A percentile compares a stretch with the other conserved stretches of the same genome.
These are phyloP conservation scores for Clarias platycephalus DNA, from an alignment of 2,797 vertebrate genomes.

Conservation along the genomic window DNA sequence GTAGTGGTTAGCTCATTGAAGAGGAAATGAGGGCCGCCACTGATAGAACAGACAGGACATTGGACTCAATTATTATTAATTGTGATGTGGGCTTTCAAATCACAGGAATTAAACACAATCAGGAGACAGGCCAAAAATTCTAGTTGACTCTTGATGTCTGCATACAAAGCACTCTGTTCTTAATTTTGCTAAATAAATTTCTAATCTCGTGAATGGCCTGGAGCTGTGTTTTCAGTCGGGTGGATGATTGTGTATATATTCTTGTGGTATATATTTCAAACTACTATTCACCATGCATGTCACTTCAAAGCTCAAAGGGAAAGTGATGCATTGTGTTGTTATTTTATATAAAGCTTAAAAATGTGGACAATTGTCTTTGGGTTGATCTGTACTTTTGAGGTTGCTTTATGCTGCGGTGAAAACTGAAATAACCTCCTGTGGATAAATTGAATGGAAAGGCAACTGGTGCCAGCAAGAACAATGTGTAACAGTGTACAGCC, in stretches of 20 bases:
- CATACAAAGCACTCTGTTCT: constrained; percentile 35
- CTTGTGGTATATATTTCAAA: constrained; percentile 44
- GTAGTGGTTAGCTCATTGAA: constrained; percentile 58
- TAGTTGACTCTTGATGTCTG: constrained; percentile 38
- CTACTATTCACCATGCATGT: constrained; percentile 32
- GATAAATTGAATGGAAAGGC: constrained; percentile 27
- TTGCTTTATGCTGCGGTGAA: constrained; percentile 19
- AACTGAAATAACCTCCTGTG: constrained; percentile 21
- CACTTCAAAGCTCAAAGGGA: constrained; percentile 40
- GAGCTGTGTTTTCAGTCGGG: constrained; percentile 39
- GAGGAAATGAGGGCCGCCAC: constrained; percentile 57
- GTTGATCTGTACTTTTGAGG: constrained; percentile 8
- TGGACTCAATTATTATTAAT: constrained; percentile 46
- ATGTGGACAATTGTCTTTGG: constrained; percentile 3
- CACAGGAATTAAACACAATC: constrained; percentile 52
- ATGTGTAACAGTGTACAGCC: constrained; percentile 20
- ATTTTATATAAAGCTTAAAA: constrained; percentile 26
- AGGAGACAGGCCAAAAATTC: constrained; percentile 34
- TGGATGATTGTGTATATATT: constrained; percentile 39
- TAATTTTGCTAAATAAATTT: constrained; percentile 52
- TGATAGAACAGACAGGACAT: constrained; percentile 45
- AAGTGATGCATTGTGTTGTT: constrained; percentile 26
- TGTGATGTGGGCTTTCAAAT: constrained; percentile 48
- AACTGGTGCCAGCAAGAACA: constrained; percentile 11
- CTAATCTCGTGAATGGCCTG: constrained; percentile 37